phyloP scores from a whole-genome alignment of 92 coral and sea anemone species.

The Anthopleura xanthogrammica region DNA sequence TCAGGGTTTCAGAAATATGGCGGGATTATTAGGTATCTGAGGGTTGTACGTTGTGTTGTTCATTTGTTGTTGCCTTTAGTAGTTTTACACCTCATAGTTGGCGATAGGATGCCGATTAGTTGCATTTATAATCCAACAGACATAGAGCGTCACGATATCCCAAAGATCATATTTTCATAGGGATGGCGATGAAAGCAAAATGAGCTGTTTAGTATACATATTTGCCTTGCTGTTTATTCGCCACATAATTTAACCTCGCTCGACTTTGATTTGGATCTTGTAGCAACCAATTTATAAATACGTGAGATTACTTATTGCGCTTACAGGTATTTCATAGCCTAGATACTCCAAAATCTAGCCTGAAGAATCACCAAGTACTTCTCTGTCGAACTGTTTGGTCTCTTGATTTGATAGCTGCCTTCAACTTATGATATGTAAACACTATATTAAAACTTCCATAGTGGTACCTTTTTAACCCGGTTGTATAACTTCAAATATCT shows the following conservation, averaged over 20 bases:
- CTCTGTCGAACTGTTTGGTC: not conserved
- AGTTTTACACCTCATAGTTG: not conserved
- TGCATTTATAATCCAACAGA: not conserved
- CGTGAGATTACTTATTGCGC: not conserved
- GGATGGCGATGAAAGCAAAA: slow-evolving; percentile 14
- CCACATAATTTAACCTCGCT: slow-evolving; percentile 6
- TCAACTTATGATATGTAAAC: slow-evolving; percentile 6
- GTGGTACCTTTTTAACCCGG: not conserved
- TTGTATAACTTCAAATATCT: not conserved
- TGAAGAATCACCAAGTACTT: not conserved
- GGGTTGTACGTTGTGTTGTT: not conserved
- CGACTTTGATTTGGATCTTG: slow-evolving; percentile 10
- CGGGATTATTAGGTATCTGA: not conserved
- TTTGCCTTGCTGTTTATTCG: slow-evolving; percentile 9
- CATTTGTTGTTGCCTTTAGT: not conserved
- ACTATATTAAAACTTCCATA: not conserved
- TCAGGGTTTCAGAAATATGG: slow-evolving; percentile 9
- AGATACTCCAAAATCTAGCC: not conserved
- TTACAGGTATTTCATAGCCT: not conserved
- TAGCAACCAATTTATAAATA: slow-evolving; percentile 6
- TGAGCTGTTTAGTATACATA: slow-evolving; percentile 26
- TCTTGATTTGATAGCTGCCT: not conserved
- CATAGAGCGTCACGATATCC: not conserved
- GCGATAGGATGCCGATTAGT: not conserved
- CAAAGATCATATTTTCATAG: not conserved